Evolutionary conservation across 2,797 vertebrate species (phyloP).

Genomic region (Lutjanus argentimaculatus): DNA sequence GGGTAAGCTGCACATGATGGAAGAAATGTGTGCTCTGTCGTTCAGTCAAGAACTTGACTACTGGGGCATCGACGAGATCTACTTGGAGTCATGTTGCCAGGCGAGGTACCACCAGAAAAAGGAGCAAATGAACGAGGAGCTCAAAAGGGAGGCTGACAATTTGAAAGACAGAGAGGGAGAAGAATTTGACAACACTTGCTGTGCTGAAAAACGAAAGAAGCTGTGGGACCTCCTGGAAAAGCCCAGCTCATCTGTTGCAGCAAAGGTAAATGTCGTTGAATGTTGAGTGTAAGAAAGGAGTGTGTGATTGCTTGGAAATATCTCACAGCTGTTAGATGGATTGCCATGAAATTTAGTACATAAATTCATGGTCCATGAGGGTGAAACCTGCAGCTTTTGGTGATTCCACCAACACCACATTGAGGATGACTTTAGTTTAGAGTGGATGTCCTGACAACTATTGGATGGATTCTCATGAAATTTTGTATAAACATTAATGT

Average conservation of each 20-base stretch:
- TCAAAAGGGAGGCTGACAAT: conserved; percentile 96
- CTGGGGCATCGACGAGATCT: conserved; percentile 99
- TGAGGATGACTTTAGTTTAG: background rate
- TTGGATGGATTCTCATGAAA: background rate
- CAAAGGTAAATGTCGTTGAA: conserved; percentile 90
- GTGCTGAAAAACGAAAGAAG: conserved; percentile 97
- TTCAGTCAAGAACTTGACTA: conserved; percentile 99
- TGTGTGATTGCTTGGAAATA: conserved; percentile 20
- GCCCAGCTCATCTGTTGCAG: conserved; percentile 97
- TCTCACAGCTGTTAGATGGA: background rate
- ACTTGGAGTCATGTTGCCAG: conserved; percentile 99
- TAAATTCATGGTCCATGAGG: background rate
- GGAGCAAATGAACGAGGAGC: conserved; percentile 99
- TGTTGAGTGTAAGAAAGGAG: conserved; percentile 22
- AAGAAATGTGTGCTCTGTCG: conserved; percentile 99
- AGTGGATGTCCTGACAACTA: background rate
- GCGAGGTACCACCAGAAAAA: conserved; percentile 99
- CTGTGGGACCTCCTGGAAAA: conserved; percentile 99
- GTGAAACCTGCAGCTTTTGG: background rate
- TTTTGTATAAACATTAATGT: background rate
- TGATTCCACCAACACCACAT: background rate
- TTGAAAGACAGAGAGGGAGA: conserved; percentile 95
- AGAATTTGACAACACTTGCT: conserved; percentile 98
- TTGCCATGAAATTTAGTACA: background rate
- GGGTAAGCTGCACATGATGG: conserved; percentile 99